A percentile compares a stretch with the other conserved stretches of the same genome.
Evolutionary conservation across 2,113 vertebrate species (phyloP).

Genomic region (Genyomyrus donnyi): DNA sequence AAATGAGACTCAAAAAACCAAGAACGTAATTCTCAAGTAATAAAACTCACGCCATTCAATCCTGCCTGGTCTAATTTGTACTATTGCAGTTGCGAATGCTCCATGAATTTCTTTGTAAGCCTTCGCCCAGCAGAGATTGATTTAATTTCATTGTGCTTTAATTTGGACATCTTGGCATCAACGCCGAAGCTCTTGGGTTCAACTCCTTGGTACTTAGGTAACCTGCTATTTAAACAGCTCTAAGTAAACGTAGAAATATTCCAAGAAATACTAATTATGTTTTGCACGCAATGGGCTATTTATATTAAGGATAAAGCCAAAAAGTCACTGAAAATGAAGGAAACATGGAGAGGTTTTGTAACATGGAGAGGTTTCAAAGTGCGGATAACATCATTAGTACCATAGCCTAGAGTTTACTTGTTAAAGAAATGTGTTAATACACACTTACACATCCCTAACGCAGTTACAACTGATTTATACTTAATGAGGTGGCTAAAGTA

Average conservation of each 20-base stretch:
- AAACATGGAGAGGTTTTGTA: not conserved
- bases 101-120: not conserved
- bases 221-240: slow-evolving; percentile 14
- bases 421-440: not conserved
- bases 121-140: not conserved
- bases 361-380: not conserved
- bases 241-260: slow-evolving; percentile 24
- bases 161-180: slow-evolving; percentile 6
- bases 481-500: not conserved
- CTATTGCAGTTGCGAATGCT: not conserved
- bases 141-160: slow-evolving; percentile 7
- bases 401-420: not conserved
- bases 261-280: slow-evolving; percentile 22
- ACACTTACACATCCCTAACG: not conserved
- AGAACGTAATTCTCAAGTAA: not conserved
- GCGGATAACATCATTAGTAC: not conserved
- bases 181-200: slow-evolving; percentile 7
- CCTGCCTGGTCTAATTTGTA: not conserved
- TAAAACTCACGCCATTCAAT: not conserved
- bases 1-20: not conserved
- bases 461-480: not conserved
- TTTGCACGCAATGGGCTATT: slow-evolving; percentile 25
- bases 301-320: not conserved
- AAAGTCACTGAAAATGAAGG: slow-evolving; percentile 13
- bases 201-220: slow-evolving; percentile 13